Evolutionary conservation across 2,113 vertebrate species (phyloP).

Genomic region (Podilymbus podiceps): DNA sequence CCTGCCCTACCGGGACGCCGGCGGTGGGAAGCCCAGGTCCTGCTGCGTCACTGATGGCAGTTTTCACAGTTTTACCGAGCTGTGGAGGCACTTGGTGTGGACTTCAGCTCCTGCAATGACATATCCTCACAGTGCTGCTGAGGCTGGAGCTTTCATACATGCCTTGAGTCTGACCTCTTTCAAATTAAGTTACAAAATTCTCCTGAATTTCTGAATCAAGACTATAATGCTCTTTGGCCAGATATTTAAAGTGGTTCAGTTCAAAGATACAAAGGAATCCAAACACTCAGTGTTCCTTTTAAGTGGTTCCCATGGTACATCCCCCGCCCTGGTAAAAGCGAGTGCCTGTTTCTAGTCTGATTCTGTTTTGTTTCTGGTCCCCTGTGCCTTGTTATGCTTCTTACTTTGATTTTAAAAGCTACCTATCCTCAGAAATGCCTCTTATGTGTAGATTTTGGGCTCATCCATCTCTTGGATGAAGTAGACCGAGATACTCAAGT

Average conservation of each 20-base stretch:
- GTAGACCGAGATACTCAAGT: background rate
- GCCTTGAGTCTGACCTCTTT: background rate
- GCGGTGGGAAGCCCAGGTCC: too few species aligned
- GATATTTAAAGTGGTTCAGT: background rate
- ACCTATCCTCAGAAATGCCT: background rate
- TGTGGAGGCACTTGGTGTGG: background rate
- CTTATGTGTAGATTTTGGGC: background rate
- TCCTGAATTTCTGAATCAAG: background rate
- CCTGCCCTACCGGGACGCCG: accelerated
- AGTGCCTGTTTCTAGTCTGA: background rate
- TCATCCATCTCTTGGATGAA: background rate
- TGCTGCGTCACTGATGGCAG: accelerated
- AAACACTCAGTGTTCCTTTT: background rate
- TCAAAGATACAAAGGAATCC: background rate
- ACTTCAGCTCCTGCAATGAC: background rate
- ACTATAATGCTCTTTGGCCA: background rate
- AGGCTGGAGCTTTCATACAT: background rate
- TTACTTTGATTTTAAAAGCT: background rate
- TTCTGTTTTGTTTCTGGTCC: background rate
- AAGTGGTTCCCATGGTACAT: background rate
- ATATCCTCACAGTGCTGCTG: accelerated
- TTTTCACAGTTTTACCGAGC: accelerated
- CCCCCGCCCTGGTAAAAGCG: background rate
- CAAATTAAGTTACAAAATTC: background rate
- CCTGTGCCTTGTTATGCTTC: background rate